Evolutionary conservation across 2,888 invertebrate species (phyloP).

Genomic region (Myopa testacea): DNA sequence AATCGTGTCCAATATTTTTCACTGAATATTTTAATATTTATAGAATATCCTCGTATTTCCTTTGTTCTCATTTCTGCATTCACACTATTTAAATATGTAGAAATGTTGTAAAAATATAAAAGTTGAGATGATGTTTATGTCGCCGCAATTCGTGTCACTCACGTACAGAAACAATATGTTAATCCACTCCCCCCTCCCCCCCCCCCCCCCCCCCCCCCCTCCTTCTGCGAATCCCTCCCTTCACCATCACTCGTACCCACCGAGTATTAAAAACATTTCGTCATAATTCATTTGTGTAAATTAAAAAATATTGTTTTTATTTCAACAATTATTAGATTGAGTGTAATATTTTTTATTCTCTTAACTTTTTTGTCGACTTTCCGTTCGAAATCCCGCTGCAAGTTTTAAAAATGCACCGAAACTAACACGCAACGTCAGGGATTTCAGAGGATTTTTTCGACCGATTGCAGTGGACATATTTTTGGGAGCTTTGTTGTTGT

Average conservation of each 20-base stretch:
- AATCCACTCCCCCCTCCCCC: background rate
- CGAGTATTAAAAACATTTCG: background rate
- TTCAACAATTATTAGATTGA: slow-evolving; percentile 18
- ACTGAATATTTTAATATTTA: slow-evolving; percentile 20
- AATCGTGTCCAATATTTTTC: background rate
- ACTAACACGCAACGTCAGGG: slow-evolving; percentile 29
- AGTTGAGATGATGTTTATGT: background rate
- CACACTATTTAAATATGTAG: background rate
- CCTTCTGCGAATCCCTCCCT: no score
- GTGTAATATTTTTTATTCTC: background rate
- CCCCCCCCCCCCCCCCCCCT: no score
- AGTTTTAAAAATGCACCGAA: slow-evolving; percentile 26
- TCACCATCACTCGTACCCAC: background rate
- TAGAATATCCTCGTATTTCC: background rate
- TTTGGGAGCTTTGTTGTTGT: background rate
- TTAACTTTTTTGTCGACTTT: background rate
- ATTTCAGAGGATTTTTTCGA: slow-evolving; percentile 14
- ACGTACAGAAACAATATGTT: background rate
- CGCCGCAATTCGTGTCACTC: slow-evolving; percentile 11
- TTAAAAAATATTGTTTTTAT: slow-evolving; percentile 21
- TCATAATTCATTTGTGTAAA: background rate
- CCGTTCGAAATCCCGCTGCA: background rate
- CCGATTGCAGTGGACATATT: slow-evolving; percentile 1
- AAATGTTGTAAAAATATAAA: background rate
- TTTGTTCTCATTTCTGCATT: background rate